phyloP scores from a whole-genome alignment of 2,888 invertebrate species.

The Aporophyla lueneburgensis region DNA sequence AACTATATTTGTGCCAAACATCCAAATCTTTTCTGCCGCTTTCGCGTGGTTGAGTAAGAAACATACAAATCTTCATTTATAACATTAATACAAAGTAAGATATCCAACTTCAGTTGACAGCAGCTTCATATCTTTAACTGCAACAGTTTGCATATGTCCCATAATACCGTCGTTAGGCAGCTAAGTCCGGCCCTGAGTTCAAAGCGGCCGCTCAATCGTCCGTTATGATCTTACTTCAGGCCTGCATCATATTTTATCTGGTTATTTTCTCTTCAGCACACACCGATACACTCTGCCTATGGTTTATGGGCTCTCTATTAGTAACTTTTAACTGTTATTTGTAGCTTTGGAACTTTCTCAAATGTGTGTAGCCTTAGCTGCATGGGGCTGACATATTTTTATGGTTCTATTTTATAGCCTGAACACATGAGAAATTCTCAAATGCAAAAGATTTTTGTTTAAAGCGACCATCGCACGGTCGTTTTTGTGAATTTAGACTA shows the following conservation, averaged over 20 bases:
- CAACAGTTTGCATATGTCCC: not conserved
- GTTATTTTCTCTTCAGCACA: conserved; percentile 56
- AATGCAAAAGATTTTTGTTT: not conserved
- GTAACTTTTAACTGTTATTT: conserved; percentile 22
- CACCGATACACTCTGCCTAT: conserved; percentile 41
- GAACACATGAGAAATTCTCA: not conserved
- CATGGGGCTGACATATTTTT: not conserved
- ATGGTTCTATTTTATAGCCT: not conserved
- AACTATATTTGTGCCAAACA: too few species aligned
- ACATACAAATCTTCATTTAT: too few species aligned
- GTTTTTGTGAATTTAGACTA: not conserved
- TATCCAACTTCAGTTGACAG: too few species aligned
- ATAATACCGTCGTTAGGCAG: not conserved
- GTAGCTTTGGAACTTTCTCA: not conserved
- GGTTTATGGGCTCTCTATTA: conserved; percentile 47
- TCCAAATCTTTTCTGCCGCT: too few species aligned
- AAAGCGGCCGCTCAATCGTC: conserved; percentile 58
- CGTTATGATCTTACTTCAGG: conserved; percentile 53
- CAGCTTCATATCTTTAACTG: not conserved
- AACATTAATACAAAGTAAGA: not conserved
- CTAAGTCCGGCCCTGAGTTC: conserved; percentile 39
- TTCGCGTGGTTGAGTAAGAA: too few species aligned
- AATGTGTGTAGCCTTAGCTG: not conserved
- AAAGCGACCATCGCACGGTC: not conserved
- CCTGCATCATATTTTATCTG: conserved; percentile 63